Evolutionary conservation across 2,888 invertebrate species (phyloP).

Genomic region (Lottia scabra): DNA sequence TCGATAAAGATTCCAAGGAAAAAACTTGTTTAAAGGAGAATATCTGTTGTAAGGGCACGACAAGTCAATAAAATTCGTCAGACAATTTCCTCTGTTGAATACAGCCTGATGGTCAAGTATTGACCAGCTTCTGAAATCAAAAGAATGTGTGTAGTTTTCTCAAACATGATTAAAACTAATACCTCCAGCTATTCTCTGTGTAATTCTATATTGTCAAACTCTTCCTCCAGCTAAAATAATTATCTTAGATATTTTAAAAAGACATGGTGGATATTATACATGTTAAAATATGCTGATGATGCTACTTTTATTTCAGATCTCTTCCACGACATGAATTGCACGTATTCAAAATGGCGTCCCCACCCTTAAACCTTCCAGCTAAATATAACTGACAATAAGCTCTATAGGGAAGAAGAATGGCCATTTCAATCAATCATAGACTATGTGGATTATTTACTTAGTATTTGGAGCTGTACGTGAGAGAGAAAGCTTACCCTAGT

Average conservation of each 20-base stretch:
- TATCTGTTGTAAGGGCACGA: background rate
- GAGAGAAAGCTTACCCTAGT: conserved; percentile 6
- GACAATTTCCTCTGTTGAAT: conserved; percentile 1
- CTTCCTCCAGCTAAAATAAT: too few species aligned
- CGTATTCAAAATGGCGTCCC: too few species aligned
- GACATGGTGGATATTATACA: too few species aligned
- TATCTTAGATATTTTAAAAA: too few species aligned
- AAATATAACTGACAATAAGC: background rate
- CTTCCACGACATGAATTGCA: too few species aligned
- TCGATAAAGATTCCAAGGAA: background rate
- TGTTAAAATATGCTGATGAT: too few species aligned
- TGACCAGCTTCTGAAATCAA: background rate
- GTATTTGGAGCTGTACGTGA: conserved; percentile 18
- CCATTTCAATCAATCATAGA: conserved; percentile 18
- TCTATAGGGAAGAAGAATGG: background rate
- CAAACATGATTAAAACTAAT: too few species aligned
- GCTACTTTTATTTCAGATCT: too few species aligned
- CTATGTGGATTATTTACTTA: conserved; percentile 16
- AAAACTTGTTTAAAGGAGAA: conserved; percentile 1
- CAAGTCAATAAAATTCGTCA: background rate
- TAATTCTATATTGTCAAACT: too few species aligned
- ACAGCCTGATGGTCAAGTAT: background rate
- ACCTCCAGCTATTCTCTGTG: too few species aligned
- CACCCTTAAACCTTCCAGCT: too few species aligned
- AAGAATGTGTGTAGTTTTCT: too few species aligned